phyloP scores from a whole-genome alignment of 2,888 invertebrate species.

The Cenopis cana region DNA sequence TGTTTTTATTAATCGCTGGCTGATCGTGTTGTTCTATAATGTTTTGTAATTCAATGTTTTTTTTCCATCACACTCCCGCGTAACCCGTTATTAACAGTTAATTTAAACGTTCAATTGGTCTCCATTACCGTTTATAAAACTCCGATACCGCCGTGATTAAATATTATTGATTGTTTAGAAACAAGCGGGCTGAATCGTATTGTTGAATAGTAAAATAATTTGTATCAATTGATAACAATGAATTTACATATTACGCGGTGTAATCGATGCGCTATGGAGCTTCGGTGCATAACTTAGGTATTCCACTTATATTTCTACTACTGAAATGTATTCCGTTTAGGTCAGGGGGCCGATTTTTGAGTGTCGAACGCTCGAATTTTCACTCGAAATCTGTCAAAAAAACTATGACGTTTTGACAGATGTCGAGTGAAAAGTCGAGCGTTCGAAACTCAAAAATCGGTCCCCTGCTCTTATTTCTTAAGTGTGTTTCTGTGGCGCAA shows the following conservation, averaged over 20 bases:
- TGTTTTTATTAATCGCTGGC: too few species aligned
- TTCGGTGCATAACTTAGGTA: neutral
- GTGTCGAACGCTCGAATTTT: too few species aligned
- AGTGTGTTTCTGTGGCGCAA: too few species aligned
- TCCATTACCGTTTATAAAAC: slow-evolving; percentile 80
- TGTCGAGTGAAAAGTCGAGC: too few species aligned
- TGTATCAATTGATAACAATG: slow-evolving; percentile 75
- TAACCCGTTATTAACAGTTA: slow-evolving; percentile 61
- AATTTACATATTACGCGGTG: slow-evolving; percentile 60
- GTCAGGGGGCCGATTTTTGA: too few species aligned
- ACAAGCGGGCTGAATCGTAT: slow-evolving; percentile 71
- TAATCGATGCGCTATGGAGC: slow-evolving; percentile 30
- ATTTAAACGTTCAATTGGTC: slow-evolving; percentile 82
- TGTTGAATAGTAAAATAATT: slow-evolving; percentile 74
- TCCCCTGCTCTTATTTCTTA: too few species aligned
- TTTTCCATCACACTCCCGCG: slow-evolving; percentile 17
- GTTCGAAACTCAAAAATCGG: too few species aligned
- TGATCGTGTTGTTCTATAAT: too few species aligned
- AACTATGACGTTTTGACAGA: too few species aligned
- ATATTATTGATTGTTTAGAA: slow-evolving; percentile 75
- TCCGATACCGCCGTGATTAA: slow-evolving; percentile 74
- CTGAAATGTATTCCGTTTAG: too few species aligned
- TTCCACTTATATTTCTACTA: too few species aligned
- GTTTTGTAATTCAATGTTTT: slow-evolving; percentile 33
- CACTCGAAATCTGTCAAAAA: too few species aligned